Evolutionary conservation across 2,113 vertebrate genomes (phyloP), one percentile per base, ranked within the genome.

Genomic region (Sebastes fasciatus): DNA sequence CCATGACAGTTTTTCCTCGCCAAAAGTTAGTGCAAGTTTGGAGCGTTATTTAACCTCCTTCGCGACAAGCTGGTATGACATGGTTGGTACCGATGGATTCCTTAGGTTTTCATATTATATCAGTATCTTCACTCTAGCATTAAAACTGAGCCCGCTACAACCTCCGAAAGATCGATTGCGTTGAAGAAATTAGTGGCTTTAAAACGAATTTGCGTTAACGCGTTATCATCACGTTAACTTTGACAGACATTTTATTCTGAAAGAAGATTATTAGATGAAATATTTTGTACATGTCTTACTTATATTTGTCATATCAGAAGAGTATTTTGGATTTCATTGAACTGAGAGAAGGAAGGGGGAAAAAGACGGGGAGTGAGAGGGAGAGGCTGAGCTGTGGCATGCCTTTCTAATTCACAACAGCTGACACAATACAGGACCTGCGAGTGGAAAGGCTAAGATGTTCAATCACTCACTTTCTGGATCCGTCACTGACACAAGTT

Each of bases 371-470:
- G 66, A 84, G 75, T 2, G 75, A 71, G 75, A 74, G 61, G 60
- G 51, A 52, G 13, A 4, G 80, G 79, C 82, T 4, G 40, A 87
- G 87, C 68, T 42, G 49, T 23, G 87, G 89, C 93, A 91, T 94
- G 89, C 89, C 84, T 87, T 77, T 85, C 84, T 94, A 94, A 96
- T 94, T 93, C 93, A 94, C 90, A 94, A 91, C 95, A 96, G 95
- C 95, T 96, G 95, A 94, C 89, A 94, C 62, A 95, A 95, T 91
- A 93, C 65, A 65, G 70, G 83, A 84, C 78, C 86, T 76, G 82
- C 72, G 83, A 94, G 88, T 86, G 80, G 77, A 90, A 52, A 89
- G 86, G 81, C 84, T 63, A 80, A 87, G 46, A 82, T 8, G 46
- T 52, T 17, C 60, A 74, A 43, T 42, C 74, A 21, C 17, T 74